phyloP scores from a whole-genome alignment of 2,113 vertebrate species.

The Prolemur simus region DNA sequence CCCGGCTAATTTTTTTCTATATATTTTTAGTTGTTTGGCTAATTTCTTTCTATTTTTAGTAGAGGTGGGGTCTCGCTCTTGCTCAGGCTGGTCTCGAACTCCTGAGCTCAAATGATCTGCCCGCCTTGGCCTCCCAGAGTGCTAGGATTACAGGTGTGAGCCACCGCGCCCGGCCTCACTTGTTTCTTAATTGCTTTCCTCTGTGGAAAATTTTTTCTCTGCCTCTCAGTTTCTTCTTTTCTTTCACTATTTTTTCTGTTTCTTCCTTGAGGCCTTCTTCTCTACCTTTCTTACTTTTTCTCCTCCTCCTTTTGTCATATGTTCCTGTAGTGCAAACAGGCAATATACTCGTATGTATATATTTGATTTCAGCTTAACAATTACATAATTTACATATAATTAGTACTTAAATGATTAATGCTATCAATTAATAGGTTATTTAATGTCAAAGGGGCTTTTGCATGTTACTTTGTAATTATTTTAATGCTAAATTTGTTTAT shows the following conservation, averaged over 20 bases:
- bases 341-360: not conserved
- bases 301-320: not conserved
- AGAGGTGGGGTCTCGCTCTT: no score
- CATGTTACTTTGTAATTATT: not conserved
- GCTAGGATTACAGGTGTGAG: no score
- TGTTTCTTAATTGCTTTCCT: not conserved
- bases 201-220: not conserved
- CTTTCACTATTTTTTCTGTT: not conserved
- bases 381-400: not conserved
- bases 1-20: no score
- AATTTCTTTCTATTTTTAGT: no score
- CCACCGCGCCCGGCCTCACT: not conserved
- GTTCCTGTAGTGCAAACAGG: not conserved
- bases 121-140: no score
- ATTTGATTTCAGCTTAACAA: not conserved
- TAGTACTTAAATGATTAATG: not conserved
- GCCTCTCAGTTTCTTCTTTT: not conserved
- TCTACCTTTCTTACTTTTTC: not conserved
- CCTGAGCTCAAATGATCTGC: no score
- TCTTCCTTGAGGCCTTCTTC: not conserved
- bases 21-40: no score
- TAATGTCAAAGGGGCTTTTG: not conserved
- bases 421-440: not conserved
- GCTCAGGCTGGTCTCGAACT: no score
- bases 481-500: not conserved